These are phyloP conservation scores for Drosophila sp. DNA, from an alignment of 1,140 invertebrate species.

Conservation along the genomic window DNA sequence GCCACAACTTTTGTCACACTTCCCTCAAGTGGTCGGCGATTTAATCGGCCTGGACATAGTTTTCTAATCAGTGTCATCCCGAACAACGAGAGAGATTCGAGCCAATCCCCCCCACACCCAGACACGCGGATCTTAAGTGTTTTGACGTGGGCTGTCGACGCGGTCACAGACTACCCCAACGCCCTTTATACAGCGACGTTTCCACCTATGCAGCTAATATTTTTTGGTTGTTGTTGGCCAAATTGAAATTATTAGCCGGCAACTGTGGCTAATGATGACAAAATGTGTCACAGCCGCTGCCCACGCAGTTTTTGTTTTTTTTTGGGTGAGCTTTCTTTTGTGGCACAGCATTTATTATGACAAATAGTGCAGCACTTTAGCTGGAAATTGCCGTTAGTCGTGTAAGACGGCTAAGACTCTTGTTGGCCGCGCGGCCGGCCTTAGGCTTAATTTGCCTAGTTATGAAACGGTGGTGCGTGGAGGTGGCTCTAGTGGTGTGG, in stretches of 20 bases:
- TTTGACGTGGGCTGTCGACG: constrained; percentile 57
- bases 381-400: constrained; percentile 72
- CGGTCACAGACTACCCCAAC: constrained; percentile 45
- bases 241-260: constrained; percentile 81
- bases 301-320: constrained; percentile 46
- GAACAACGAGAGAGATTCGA: constrained; percentile 34
- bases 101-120: constrained; percentile 27
- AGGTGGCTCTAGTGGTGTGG: constrained; percentile 20
- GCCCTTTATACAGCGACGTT: constrained; percentile 48
- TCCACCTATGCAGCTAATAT: constrained; percentile 59
- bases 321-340: constrained; percentile 53
- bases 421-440: constrained; percentile 53
- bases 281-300: constrained; percentile 78
- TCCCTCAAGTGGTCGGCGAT: not conserved
- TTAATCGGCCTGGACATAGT: constrained; percentile 34
- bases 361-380: constrained; percentile 79
- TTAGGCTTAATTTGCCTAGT: constrained; percentile 75
- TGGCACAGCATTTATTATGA: constrained; percentile 74
- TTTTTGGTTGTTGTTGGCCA: constrained; percentile 57
- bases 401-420: constrained; percentile 67
- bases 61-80: constrained; percentile 78
- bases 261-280: constrained; percentile 82
- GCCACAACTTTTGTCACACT: constrained; percentile 9
- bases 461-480: constrained; percentile 58
- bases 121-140: not conserved